These are phyloP conservation scores for Copsychus sechellarum DNA, from an alignment of 2,113 vertebrate genomes.

Conservation along the genomic window DNA sequence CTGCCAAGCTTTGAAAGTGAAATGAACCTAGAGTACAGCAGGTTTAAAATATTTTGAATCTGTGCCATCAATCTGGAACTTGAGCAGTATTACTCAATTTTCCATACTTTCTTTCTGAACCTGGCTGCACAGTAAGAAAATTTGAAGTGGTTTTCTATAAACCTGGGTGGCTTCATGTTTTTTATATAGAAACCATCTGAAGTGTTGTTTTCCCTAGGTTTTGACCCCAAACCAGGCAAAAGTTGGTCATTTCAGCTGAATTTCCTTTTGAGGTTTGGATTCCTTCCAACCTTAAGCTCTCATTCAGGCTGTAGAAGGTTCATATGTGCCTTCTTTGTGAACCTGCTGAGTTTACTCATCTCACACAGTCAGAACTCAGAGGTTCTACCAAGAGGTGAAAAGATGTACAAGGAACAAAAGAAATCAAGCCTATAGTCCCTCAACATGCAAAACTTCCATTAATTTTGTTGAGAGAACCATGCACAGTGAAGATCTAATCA, in stretches of 20 bases:
- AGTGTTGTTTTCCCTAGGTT: constrained; percentile 34
- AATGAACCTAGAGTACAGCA: constrained; percentile 22
- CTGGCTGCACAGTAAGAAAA: constrained; percentile 31
- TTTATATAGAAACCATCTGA: constrained; percentile 27
- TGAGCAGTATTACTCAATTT: constrained; percentile 42
- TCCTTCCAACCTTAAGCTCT: constrained; percentile 6
- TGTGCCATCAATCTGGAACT: constrained; percentile 36
- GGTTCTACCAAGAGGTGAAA: not conserved
- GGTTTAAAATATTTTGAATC: constrained; percentile 48
- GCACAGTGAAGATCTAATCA: not conserved
- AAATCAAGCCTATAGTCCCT: not conserved
- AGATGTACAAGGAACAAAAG: not conserved
- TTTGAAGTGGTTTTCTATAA: constrained; percentile 49
- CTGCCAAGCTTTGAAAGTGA: constrained; percentile 21
- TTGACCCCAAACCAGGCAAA: constrained; percentile 53
- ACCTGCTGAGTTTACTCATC: constrained; percentile 6
- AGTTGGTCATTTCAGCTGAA: constrained; percentile 32
- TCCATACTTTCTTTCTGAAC: constrained; percentile 46
- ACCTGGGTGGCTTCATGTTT: constrained; percentile 17
- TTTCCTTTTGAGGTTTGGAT: constrained; percentile 38
- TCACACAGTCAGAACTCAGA: not conserved
- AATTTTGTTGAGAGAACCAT: not conserved
- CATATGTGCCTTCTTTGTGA: not conserved
- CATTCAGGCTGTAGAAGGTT: not conserved
- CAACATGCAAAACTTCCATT: not conserved